Evolutionary conservation across 2,113 vertebrate species (phyloP).

Genomic region (Gnathonemus echidnorhynchus): DNA sequence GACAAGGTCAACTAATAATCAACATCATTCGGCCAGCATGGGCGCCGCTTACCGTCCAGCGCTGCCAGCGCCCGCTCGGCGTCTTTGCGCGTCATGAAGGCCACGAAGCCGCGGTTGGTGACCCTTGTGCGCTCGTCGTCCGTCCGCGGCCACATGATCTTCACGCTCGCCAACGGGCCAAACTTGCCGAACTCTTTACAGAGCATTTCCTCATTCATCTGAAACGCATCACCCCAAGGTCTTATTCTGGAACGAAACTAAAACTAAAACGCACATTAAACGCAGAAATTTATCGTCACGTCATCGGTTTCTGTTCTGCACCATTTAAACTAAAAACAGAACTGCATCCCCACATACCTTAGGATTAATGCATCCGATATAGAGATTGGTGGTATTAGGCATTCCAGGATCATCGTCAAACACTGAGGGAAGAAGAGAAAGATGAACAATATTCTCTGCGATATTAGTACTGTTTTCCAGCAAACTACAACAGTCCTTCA

Average conservation of each 20-base stretch:
- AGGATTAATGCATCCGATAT: constrained; percentile 70
- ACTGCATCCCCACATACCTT: constrained; percentile 52
- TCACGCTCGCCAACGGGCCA: constrained; percentile 69
- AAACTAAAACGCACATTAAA: not conserved
- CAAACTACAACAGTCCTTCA: not conserved
- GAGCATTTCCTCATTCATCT: constrained; percentile 76
- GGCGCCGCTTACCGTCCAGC: constrained; percentile 54
- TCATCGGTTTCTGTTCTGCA: not conserved
- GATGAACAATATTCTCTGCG: not conserved
- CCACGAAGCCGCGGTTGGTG: constrained; percentile 69
- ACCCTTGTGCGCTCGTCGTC: constrained; percentile 65
- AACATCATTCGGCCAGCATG: not conserved
- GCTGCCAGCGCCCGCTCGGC: constrained; percentile 65
- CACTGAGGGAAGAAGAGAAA: constrained; percentile 33
- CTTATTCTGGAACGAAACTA: not conserved
- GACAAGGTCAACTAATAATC: not conserved
- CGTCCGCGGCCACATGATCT: constrained; percentile 74
- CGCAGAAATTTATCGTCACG: not conserved
- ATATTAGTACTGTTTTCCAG: not conserved
- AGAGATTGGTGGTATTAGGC: constrained; percentile 67
- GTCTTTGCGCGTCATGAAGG: constrained; percentile 71
- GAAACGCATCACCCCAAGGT: not conserved
- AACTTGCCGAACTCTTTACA: constrained; percentile 74
- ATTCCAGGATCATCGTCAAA: constrained; percentile 64
- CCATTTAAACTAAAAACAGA: not conserved